Percentiles rank a stretch among this genome's conserved stretches.
Evolutionary conservation across 2,888 invertebrate genomes (phyloP).

Genomic region (Orchestes rusci): DNA sequence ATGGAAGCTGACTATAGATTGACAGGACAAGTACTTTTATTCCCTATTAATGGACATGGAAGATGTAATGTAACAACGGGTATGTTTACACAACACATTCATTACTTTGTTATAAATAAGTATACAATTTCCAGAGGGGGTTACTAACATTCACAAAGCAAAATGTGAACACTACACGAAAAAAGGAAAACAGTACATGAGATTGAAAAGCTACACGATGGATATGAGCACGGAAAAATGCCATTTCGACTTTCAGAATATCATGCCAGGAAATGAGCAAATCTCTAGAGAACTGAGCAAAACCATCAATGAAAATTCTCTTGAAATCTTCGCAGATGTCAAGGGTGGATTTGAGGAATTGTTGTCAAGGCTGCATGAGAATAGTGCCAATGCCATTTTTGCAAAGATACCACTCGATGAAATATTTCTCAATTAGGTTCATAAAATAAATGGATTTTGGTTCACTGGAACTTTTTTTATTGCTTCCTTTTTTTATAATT

Average conservation of each 20-base stretch:
- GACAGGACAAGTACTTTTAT: conserved; percentile 56
- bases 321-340: conserved; percentile 32
- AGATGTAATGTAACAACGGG: conserved; percentile 58
- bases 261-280: conserved; percentile 33
- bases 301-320: conserved; percentile 32
- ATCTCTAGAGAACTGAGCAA: conserved; percentile 30
- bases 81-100: conserved; percentile 33
- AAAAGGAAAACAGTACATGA: conserved; percentile 29
- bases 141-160: conserved; percentile 23
- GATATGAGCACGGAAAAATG: conserved; percentile 50
- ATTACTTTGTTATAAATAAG: conserved; percentile 12
- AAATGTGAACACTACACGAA: conserved; percentile 31
- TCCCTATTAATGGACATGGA: conserved; percentile 62
- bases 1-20: conserved; percentile 62
- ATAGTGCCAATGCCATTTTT: conserved; percentile 28
- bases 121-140: conserved; percentile 25
- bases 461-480: too few species aligned
- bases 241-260: conserved; percentile 28
- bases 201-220: conserved; percentile 39
- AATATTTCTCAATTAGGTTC: too few species aligned
- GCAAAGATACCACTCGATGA: conserved; percentile 32
- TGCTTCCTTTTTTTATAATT: too few species aligned
- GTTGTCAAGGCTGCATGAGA: conserved; percentile 26
- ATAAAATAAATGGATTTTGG: too few species aligned
- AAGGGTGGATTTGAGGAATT: conserved; percentile 29